Conservation (phyloP, 2,113 vertebrate genomes). For the Petroica traversi region DNA sequence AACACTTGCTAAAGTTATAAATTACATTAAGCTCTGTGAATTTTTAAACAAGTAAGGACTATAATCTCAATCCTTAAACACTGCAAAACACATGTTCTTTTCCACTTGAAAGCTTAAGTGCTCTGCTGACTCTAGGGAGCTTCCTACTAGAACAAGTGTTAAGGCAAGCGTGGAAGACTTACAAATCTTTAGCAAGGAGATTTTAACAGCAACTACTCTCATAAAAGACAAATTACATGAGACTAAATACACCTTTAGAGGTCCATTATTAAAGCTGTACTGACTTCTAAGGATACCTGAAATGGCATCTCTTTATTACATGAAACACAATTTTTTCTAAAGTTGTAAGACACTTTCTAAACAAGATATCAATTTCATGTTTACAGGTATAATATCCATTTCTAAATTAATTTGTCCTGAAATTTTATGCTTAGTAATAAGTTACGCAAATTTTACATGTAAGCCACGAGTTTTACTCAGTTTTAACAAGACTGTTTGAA, state of each 20-base stretch:
- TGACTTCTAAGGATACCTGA: background rate
- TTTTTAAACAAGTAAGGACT: conserved; percentile 35
- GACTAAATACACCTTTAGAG: background rate
- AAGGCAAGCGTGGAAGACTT: background rate
- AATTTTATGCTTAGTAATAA: background rate
- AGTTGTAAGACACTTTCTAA: background rate
- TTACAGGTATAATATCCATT: background rate
- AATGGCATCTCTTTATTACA: background rate
- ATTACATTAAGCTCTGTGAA: conserved; percentile 30
- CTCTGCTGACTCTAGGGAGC: background rate
- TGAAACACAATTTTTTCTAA: background rate
- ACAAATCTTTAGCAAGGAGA: background rate
- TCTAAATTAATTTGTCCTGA: background rate
- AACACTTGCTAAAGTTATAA: conserved; percentile 10
- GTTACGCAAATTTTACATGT: background rate
- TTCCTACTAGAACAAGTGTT: background rate
- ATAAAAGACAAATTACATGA: background rate
- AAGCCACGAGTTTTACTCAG: background rate
- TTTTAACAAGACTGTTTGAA: background rate
- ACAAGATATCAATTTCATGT: background rate
- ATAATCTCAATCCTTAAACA: conserved; percentile 30
- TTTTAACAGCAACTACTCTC: background rate
- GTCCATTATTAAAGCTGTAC: background rate
- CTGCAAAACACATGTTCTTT: conserved; percentile 35
- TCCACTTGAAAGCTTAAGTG: conserved; percentile 42